Conservation (phyloP, 2,797 vertebrate genomes). For the Epinephelus malabaricus region DNA sequence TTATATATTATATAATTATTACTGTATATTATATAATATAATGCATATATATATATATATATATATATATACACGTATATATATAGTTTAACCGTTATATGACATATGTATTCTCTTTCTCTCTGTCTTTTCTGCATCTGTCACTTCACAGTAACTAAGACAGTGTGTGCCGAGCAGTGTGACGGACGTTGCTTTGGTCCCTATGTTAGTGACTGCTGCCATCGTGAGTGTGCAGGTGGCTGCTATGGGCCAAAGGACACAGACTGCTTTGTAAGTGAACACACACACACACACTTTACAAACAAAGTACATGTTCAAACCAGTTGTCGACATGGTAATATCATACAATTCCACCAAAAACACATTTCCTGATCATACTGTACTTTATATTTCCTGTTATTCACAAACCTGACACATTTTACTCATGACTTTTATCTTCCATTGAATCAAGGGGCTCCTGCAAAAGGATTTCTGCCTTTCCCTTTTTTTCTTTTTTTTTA, state of each 20-base stretch:
- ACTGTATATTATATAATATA: too few species aligned
- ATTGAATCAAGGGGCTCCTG: conserved; percentile 11
- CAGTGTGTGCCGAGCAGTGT: conserved; percentile 96
- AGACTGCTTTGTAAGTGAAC: conserved; percentile 94
- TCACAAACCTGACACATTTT: conserved; percentile 11
- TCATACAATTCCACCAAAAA: neutral
- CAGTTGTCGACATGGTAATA: conserved; percentile 6
- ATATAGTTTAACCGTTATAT: too few species aligned
- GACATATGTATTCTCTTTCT: conserved; percentile 5
- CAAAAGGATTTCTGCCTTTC: neutral
- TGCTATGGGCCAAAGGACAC: conserved; percentile 98
- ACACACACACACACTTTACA: conserved; percentile 12
- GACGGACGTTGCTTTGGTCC: conserved; percentile 96
- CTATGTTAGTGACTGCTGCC: conserved; percentile 98
- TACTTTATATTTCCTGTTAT: conserved; percentile 20
- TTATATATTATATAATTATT: too few species aligned
- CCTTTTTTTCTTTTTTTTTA: conserved; percentile 3
- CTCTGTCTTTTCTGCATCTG: conserved; percentile 31
- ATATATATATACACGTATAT: too few species aligned
- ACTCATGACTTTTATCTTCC: conserved; percentile 3
- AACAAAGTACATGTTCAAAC: neutral
- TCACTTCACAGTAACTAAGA: conserved; percentile 92
- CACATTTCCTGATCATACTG: neutral
- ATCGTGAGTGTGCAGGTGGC: conserved; percentile 97
- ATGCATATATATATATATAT: too few species aligned